These are phyloP conservation scores for Galerucella calmariensis DNA, from an alignment of 2,888 invertebrate genomes.

Conservation along the genomic window DNA sequence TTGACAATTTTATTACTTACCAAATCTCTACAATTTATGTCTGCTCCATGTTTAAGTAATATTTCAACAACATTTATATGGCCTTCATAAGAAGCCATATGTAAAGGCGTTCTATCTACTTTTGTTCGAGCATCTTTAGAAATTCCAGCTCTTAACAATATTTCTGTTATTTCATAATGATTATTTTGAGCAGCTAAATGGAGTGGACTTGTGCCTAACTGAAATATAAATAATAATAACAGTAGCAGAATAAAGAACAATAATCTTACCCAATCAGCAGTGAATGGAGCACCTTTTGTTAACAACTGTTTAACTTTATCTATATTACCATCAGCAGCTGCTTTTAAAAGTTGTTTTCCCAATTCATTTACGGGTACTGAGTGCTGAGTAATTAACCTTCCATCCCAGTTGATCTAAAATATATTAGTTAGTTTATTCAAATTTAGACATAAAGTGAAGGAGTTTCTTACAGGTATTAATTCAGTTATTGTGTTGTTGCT, in stretches of 20 bases:
- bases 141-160: conserved; percentile 86
- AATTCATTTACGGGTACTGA: conserved; percentile 75
- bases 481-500: conserved; percentile 49
- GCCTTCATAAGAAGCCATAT: conserved; percentile 88
- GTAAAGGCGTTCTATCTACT: conserved; percentile 91
- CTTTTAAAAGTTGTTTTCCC: conserved; percentile 84
- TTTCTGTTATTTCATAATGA: conserved; percentile 81
- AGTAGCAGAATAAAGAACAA: background rate
- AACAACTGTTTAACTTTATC: conserved; percentile 81
- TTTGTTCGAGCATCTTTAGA: conserved; percentile 91
- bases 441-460: background rate
- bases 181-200: conserved; percentile 89
- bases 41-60: conserved; percentile 76
- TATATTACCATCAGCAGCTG: conserved; percentile 83
- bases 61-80: conserved; percentile 79
- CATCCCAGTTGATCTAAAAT: conserved; percentile 55
- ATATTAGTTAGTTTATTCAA: background rate
- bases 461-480: conserved; percentile 64
- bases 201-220: conserved; percentile 90
- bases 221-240: conserved; percentile 44
- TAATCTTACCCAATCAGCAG: conserved; percentile 85
- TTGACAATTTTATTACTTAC: conserved; percentile 63
- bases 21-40: conserved; percentile 82
- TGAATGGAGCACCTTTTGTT: conserved; percentile 89
- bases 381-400: conserved; percentile 49